Evolutionary conservation across 2,113 vertebrate species (phyloP), one percentile per base, ranked within the genome.

Genomic region (Gasterosteus nipponicus): DNA sequence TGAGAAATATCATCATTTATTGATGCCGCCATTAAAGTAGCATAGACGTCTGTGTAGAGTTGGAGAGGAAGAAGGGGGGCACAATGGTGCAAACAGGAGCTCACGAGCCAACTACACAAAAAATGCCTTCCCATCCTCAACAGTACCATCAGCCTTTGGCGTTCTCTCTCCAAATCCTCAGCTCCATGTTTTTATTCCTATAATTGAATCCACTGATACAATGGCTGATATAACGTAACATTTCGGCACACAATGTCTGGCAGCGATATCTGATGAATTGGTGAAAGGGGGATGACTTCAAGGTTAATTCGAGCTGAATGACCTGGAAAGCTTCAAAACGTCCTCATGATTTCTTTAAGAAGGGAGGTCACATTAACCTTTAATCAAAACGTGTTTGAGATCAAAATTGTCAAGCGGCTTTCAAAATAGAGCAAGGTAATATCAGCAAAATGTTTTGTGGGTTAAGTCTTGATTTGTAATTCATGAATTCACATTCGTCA

Each of bases 1-100:
- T 93, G 94, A 95, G 90, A 88, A 92, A 90, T 86, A 75, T 93
- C 89, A 95, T 96, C 73, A 95, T 94, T 96, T 96, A 96, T 96
- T 95, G 92, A 97, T 95, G 90, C 84, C 80, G 92, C 87, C 91
- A 93, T 95, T 95, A 95, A 94, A 96, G 91, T 80, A 81, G 66
- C 78, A 85, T 89, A 80, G 84, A 92, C 62, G 72, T 86, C 80
- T 92, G 78, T 78, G 85, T 82, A 54, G 79, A 75, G 69, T 80
- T 82, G 83, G 8, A 82, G 72, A 35, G 68, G 68, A 80, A 63
- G 69, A 88, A 3, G 80, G 53, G 66, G 82, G 35, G 49, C 60
- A 66, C 59, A 31, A 46, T 73, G 77, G 63, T 66, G 82, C 68
- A 84, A 84, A 84, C 62, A 80, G 79, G 82, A 81, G 39, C 47